A percentile compares a stretch with the other conserved stretches of the same genome.
phyloP scores from a whole-genome alignment of 2,888 invertebrate genomes.

The Rhyacophila evoluta region DNA sequence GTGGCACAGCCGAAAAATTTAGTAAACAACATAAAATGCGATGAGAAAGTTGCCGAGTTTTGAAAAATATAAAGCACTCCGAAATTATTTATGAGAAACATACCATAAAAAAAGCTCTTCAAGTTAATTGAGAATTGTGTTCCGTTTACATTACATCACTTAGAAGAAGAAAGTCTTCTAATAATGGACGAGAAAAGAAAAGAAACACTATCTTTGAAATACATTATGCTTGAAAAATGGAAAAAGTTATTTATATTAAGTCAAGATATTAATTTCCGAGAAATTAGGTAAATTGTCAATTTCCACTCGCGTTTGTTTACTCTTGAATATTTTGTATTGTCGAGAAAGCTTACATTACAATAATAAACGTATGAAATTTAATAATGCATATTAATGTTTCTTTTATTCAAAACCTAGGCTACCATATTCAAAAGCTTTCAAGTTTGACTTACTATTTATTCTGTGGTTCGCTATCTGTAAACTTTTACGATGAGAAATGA shows the following conservation, averaged over 20 bases:
- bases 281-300: too few relatives aligned
- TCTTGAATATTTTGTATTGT: too few relatives aligned
- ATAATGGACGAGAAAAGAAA: background rate
- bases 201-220: constrained; percentile 4
- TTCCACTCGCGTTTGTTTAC: too few relatives aligned
- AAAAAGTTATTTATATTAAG: background rate
- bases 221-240: background rate
- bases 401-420: too few relatives aligned
- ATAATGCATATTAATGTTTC: too few relatives aligned
- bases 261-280: background rate
- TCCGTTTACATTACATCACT: constrained; percentile 44
- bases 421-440: too few relatives aligned
- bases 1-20: background rate
- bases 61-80: constrained; percentile 29
- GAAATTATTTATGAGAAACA: constrained; percentile 2
- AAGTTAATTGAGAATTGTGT: constrained; percentile 45
- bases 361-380: too few relatives aligned
- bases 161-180: constrained; percentile 16
- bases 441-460: too few relatives aligned
- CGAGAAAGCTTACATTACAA: too few relatives aligned
- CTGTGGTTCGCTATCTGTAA: too few relatives aligned
- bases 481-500: too few relatives aligned
- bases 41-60: constrained; percentile 15
- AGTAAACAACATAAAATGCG: constrained; percentile 1
- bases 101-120: constrained; percentile 32